phyloP scores from a whole-genome alignment of 2,113 vertebrate genomes.

The Elanus axillaris region DNA sequence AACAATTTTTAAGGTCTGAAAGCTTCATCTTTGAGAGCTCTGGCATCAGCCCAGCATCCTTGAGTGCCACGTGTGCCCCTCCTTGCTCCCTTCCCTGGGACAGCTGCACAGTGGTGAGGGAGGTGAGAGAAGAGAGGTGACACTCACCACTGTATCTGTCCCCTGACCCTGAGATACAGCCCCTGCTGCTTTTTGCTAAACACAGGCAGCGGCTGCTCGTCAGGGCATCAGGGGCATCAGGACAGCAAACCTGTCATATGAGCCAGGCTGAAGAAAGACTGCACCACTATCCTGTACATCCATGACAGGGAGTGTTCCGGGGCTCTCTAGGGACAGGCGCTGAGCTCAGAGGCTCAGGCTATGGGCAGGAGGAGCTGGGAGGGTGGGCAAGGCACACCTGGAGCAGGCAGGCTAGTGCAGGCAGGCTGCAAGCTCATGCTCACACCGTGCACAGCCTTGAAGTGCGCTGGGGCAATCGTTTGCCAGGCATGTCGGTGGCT shows the following conservation, averaged over 20 bases:
- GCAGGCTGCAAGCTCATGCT: not conserved
- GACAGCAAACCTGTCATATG: not conserved
- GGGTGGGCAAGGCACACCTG: not conserved
- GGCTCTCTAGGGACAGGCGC: not conserved
- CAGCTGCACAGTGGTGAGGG: not conserved
- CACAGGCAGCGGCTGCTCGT: not conserved
- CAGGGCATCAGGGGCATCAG: not conserved
- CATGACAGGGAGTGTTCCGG: rapidly evolving
- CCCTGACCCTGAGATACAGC: not conserved
- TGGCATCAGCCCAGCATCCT: not conserved
- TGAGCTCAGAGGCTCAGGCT: not conserved
- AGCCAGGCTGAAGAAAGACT: not conserved
- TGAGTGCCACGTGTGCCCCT: not conserved
- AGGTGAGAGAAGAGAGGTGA: not conserved
- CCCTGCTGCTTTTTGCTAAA: not conserved
- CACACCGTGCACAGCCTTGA: rapidly evolving
- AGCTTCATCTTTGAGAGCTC: not conserved
- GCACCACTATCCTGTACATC: rapidly evolving
- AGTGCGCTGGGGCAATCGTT: rapidly evolving
- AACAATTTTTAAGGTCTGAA: not conserved
- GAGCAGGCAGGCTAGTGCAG: rapidly evolving
- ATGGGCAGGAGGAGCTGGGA: not conserved
- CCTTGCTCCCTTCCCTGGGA: not conserved
- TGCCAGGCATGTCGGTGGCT: not conserved
- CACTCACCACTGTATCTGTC: not conserved